A percentile compares a stretch with the other conserved stretches of the same genome.
Conservation (phyloP, 2,797 vertebrate genomes). For the Hyperoplus lanceolatus region DNA sequence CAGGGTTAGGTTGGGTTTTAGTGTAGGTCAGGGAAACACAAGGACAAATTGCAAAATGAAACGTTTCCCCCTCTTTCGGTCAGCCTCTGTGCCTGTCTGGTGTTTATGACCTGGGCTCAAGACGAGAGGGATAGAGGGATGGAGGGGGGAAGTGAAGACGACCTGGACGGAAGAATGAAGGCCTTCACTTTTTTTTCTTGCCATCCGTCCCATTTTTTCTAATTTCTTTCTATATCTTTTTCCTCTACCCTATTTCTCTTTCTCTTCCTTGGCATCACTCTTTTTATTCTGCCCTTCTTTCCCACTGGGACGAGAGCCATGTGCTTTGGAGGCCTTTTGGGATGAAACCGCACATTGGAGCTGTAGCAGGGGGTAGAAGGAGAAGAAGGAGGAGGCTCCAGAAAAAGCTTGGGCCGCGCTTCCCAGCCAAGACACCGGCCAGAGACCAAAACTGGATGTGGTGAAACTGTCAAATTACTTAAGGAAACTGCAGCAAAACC, state of each 20-base stretch:
- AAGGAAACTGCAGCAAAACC: conserved; percentile 87
- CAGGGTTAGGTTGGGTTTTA: conserved; percentile 70
- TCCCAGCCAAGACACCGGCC: conserved; percentile 80
- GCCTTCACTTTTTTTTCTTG: conserved; percentile 36
- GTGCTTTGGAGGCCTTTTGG: conserved; percentile 83
- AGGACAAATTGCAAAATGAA: conserved; percentile 81
- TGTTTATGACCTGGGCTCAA: conserved; percentile 60
- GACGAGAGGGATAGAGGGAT: conserved; percentile 21
- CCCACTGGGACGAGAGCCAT: conserved; percentile 79
- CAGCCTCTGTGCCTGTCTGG: conserved; percentile 53
- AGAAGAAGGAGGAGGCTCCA: conserved; percentile 77
- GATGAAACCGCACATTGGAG: conserved; percentile 84
- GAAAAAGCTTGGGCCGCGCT: conserved; percentile 80
- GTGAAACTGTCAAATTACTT: conserved; percentile 89
- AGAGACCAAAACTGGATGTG: conserved; percentile 89
- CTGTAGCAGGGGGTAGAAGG: conserved; percentile 82
- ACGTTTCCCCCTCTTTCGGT: conserved; percentile 64
- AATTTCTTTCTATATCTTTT: conserved; percentile 25
- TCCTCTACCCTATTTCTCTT: conserved; percentile 22
- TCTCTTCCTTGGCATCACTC: conserved; percentile 17
- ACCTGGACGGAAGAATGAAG: conserved; percentile 32
- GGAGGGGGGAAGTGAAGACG: conserved; percentile 29
- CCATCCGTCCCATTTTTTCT: conserved; percentile 14
- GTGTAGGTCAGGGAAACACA: conserved; percentile 70
- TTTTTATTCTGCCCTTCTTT: conserved; percentile 52